These are phyloP conservation scores for Drosophila quinaria DNA, from an alignment of 2,888 invertebrate genomes.

Conservation along the genomic window DNA sequence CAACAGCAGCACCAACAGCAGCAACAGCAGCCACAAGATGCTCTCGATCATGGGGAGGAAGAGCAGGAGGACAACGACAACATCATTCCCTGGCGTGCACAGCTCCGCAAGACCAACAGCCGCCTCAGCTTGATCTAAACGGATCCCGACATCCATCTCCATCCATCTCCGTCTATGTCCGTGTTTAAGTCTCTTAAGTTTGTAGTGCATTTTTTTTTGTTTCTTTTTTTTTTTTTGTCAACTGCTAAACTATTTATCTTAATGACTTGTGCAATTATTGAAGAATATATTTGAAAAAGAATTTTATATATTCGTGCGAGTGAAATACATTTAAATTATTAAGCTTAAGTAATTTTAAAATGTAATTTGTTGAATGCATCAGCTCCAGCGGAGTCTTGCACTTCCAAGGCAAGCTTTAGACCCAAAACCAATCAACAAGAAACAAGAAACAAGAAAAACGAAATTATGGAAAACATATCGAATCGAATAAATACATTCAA, in stretches of 20 bases:
- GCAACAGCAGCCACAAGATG: conserved; percentile 34
- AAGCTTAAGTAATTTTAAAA: conserved; percentile 28
- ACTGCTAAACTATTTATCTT: conserved; percentile 14
- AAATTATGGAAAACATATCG: conserved; percentile 13
- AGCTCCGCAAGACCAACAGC: conserved; percentile 95
- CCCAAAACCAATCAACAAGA: conserved; percentile 24
- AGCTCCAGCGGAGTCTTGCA: conserved; percentile 5
- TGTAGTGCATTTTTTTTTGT: conserved; percentile 67
- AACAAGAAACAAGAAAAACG: conserved; percentile 7
- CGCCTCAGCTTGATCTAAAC: conserved; percentile 92
- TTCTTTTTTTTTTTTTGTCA: conserved; percentile 19
- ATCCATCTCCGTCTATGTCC: conserved; percentile 1
- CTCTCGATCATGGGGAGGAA: conserved; percentile 82
- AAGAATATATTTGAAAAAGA: background rate
- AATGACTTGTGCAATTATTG: conserved; percentile 63
- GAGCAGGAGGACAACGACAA: conserved; percentile 88
- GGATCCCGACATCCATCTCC: background rate
- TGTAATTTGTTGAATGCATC: conserved; percentile 18
- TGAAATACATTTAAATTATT: conserved; percentile 29
- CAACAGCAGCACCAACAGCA: conserved; percentile 30
- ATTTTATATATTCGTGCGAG: conserved; percentile 17
- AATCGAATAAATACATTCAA: conserved; percentile 28
- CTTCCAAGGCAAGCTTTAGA: conserved; percentile 14
- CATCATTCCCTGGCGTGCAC: conserved; percentile 96
- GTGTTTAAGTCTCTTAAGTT: conserved; percentile 28